Evolutionary conservation across 2,113 vertebrate genomes (phyloP).

Genomic region (Limanda limanda): DNA sequence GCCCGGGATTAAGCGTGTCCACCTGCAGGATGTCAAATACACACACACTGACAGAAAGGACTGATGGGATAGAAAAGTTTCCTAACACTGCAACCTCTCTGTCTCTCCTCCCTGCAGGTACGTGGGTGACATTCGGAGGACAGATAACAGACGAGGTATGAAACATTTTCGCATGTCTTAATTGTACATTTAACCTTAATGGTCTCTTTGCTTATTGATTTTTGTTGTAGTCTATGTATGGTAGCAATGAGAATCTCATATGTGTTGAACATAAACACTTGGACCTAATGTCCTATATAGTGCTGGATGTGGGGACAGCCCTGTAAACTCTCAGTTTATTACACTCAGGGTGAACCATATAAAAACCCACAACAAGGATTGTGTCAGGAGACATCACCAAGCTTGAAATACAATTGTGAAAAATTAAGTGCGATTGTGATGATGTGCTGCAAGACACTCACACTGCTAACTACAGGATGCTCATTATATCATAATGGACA

Average conservation of each 20-base stretch:
- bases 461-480: neutral
- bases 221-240: too few species aligned
- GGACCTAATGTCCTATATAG: neutral
- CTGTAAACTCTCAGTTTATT: too few species aligned
- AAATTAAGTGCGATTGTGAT: too few species aligned
- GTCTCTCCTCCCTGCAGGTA: constrained; percentile 81
- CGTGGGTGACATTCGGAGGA: constrained; percentile 96
- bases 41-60: neutral
- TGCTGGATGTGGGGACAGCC: neutral
- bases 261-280: neutral
- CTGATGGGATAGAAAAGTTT: constrained; percentile 28
- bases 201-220: neutral
- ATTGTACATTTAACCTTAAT: neutral
- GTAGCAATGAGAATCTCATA: neutral
- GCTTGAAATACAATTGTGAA: too few species aligned
- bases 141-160: constrained; percentile 94
- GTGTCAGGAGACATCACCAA: too few species aligned
- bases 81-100: constrained; percentile 31
- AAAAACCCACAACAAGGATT: neutral
- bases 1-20: constrained; percentile 33
- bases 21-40: neutral
- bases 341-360: neutral
- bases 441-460: too few species aligned
- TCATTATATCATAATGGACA: too few species aligned
- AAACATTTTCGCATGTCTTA: constrained; percentile 13